Evolutionary conservation across 2,888 invertebrate genomes (phyloP).

Genomic region (Protonemura montana): DNA sequence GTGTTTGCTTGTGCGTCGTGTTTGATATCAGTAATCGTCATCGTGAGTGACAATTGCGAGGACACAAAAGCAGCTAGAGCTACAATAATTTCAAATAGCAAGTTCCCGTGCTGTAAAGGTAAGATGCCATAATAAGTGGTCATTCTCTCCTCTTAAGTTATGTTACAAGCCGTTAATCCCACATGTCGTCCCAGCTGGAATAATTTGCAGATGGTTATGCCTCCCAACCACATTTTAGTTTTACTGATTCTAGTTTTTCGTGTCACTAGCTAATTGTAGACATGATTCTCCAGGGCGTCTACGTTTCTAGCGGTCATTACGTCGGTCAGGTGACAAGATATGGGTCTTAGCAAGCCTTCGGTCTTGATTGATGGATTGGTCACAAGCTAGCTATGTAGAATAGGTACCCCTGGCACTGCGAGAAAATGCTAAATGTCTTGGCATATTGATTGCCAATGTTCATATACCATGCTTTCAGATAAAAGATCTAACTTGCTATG

Average conservation of each 20-base stretch:
- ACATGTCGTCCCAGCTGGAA: not conserved
- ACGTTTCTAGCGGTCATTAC: not conserved
- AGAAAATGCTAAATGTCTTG: not conserved
- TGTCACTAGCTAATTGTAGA: constrained; percentile 1
- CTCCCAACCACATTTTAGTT: not conserved
- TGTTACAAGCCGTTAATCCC: not conserved
- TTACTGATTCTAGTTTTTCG: not conserved
- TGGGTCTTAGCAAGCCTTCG: not conserved
- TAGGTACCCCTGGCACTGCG: not conserved
- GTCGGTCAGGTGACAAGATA: constrained; percentile 9
- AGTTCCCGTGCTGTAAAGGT: not conserved
- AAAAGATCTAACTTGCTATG: not conserved
- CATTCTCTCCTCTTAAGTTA: not conserved
- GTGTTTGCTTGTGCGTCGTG: no score
- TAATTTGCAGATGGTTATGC: not conserved
- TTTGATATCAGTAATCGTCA: no score
- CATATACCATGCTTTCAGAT: constrained; percentile 4
- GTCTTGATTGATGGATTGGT: constrained; percentile 33
- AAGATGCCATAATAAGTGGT: not conserved
- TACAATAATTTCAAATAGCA: not conserved
- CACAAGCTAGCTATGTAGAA: not conserved
- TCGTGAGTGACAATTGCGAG: no score
- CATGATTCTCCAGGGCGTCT: not conserved
- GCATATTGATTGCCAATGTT: constrained; percentile 37
- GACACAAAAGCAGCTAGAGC: no score